Percentiles rank a stretch among this genome's conserved stretches.
Evolutionary conservation across 2,888 invertebrate genomes (phyloP).

Genomic region (Chaitophorus viminalis): DNA sequence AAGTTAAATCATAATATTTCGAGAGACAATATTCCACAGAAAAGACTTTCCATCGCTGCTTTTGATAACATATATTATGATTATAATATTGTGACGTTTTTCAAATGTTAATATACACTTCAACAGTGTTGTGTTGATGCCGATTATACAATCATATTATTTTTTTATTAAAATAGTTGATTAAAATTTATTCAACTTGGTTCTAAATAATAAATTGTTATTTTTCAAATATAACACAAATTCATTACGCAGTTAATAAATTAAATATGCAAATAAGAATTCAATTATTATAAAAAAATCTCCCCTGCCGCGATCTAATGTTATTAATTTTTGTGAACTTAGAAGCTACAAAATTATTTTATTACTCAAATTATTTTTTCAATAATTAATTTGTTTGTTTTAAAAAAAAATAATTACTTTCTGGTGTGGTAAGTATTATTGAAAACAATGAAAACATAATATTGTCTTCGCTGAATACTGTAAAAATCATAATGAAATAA

Average conservation of each 20-base stretch:
- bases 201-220: background rate
- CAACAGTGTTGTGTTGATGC: background rate
- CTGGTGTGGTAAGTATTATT: background rate
- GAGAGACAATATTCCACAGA: background rate
- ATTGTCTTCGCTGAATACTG: background rate
- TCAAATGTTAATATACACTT: background rate
- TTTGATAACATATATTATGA: background rate
- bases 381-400: slow-evolving; percentile 29
- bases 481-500: background rate
- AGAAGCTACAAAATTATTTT: slow-evolving; percentile 18
- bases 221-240: background rate
- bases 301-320: background rate
- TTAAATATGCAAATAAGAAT: background rate
- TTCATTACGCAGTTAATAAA: background rate
- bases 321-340: slow-evolving; percentile 4
- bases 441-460: background rate
- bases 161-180: background rate
- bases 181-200: background rate
- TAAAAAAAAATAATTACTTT: background rate
- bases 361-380: slow-evolving; percentile 24
- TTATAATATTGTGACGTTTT: background rate
- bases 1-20: slow-evolving; percentile 12
- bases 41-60: background rate
- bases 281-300: slow-evolving; percentile 15
- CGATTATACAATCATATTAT: too few relatives aligned